Evolutionary conservation across 30 jellyfish, hydroid and myxozoan genomes (phyloP), one percentile per base, ranked within the genome.

Genomic region (Calvadosia cruxmelitensis): DNA sequence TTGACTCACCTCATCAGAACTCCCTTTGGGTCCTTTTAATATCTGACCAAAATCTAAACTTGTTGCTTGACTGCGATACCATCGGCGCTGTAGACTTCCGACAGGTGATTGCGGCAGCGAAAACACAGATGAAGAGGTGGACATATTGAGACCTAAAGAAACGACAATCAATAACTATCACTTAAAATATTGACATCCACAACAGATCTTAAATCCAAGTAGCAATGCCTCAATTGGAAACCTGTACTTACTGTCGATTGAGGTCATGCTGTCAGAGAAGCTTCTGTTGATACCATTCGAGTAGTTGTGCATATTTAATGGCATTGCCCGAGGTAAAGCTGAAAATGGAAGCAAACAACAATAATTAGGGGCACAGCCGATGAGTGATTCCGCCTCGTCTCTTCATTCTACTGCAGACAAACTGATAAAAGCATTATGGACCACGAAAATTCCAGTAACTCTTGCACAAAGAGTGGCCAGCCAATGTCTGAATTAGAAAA

Each of bases 1-100:
- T n/a, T n/a, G n/a, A n/a, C 71, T 25, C 49, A 79, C 96, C 94
- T 86, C 97, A 0, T 87, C 97, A 3, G 83, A 63, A 33, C 50
- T 35, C 48, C 69, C 95, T 3, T 79, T 20, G 53, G 72, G 81
- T 27, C 69, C 42, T 52, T 84, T 89, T 50, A 85, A 89, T 28
- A 72, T 74, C 52, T 75, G 92, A 50, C 82, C 72, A 49, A 73
- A 83, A 29, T 77, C 94, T 48, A 89, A 34, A 29, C 95, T 84
- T 13, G 95, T 89, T 78, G 72, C 71, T 57, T 89, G 89, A 61
- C 94, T 79, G 33, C 98, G 75, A 7, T 68, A 75, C 80, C 76
- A 78, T 20, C 98, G 72, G 50, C 92, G 50, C 52, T 77, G 85
- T 27, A 78, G 69, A 71, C 95, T 79, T 24, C 91, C 70, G 49